phyloP scores from a whole-genome alignment of 1,140 invertebrate species.

The Diachasma alloeum region DNA sequence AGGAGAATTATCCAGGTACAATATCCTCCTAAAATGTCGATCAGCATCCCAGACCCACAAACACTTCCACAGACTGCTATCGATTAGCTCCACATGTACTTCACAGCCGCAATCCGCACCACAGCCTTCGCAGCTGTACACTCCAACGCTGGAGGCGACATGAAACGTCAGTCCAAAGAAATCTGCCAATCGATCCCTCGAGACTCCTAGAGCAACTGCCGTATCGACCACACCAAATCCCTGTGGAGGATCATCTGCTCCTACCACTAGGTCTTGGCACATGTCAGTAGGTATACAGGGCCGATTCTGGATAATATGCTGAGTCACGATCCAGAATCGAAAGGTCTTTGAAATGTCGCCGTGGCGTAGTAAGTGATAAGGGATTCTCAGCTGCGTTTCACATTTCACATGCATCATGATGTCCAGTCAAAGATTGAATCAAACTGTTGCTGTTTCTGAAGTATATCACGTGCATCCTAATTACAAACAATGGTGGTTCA shows the following conservation, averaged over 20 bases:
- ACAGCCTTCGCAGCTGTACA: conserved; percentile 82
- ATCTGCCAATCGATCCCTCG: conserved; percentile 80
- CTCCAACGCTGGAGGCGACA: conserved; percentile 73
- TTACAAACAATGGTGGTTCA: too few species aligned
- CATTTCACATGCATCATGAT: too few species aligned
- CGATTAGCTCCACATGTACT: conserved; percentile 95
- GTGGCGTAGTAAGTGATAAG: too few species aligned
- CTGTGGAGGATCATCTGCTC: conserved; percentile 85
- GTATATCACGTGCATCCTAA: too few species aligned
- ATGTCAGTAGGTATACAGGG: too few species aligned
- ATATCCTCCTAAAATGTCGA: conserved; percentile 90
- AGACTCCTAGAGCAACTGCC: conserved; percentile 82
- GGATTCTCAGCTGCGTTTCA: too few species aligned
- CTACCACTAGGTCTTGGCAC: conserved; percentile 84
- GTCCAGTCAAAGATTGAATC: too few species aligned
- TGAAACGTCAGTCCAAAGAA: conserved; percentile 80
- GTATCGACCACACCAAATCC: conserved; percentile 82
- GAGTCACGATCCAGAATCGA: too few species aligned
- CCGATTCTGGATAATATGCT: too few species aligned
- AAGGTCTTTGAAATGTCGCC: too few species aligned
- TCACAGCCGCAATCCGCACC: conserved; percentile 92
- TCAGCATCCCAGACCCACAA: conserved; percentile 82
- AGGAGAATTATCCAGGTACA: conserved; percentile 88
- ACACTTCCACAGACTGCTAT: conserved; percentile 89
- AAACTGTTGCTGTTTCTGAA: too few species aligned